Percentiles rank a stretch among this genome's conserved stretches.
Conservation (phyloP, 2,888 invertebrate genomes). For the Nasonia oneida region DNA sequence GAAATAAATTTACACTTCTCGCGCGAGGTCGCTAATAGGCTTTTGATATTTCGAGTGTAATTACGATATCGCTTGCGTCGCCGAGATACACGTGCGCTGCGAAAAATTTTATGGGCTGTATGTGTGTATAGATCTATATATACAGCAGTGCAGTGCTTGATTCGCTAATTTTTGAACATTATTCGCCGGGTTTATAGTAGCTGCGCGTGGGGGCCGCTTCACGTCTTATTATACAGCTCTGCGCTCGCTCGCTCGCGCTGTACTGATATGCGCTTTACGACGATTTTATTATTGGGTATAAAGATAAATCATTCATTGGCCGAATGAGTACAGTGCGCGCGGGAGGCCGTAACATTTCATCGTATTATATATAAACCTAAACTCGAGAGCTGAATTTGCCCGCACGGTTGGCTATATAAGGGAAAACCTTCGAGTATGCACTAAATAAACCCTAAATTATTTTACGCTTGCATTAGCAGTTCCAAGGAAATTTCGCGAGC, state of each 20-base stretch:
- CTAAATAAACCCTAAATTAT: neutral
- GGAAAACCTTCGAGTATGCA: neutral
- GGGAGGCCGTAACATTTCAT: neutral
- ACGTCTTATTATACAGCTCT: neutral
- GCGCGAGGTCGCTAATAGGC: constrained; percentile 3
- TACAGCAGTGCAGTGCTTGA: too few relatives aligned
- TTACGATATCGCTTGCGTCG: neutral
- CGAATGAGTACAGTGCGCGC: neutral
- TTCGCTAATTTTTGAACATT: neutral
- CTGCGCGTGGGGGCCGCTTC: neutral
- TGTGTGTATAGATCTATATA: too few relatives aligned
- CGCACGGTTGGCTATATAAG: too few relatives aligned
- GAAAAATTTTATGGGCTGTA: neutral
- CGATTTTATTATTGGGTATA: neutral
- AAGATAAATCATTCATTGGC: constrained; percentile 8
- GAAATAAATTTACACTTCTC: constrained; percentile 29
- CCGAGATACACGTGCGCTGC: neutral
- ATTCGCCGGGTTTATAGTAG: neutral
- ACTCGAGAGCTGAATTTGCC: too few relatives aligned
- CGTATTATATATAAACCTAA: too few relatives aligned
- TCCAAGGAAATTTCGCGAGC: neutral
- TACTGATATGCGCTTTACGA: neutral
- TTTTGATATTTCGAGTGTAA: neutral
- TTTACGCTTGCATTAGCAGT: neutral
- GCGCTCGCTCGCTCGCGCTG: too few relatives aligned